Percentiles rank a stretch among this genome's conserved stretches.
These are phyloP conservation scores for Petrocephalus schoutedeni DNA, from an alignment of 2,797 vertebrate genomes.

Conservation along the genomic window DNA sequence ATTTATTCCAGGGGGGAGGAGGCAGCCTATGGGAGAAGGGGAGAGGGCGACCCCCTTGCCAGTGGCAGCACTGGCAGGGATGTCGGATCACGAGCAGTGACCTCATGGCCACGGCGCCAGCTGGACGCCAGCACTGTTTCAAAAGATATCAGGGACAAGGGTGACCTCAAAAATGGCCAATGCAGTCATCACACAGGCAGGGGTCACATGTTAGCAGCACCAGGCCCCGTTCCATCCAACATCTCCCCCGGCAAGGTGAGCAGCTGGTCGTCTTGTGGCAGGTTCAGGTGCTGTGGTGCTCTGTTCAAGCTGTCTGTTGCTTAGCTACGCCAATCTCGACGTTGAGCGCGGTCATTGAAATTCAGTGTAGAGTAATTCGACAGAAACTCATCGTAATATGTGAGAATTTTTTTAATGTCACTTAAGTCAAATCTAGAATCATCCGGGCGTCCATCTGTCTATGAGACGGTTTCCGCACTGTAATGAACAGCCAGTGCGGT, in stretches of 20 bases:
- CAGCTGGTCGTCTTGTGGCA: slow-evolving; percentile 16
- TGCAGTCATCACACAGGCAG: slow-evolving; percentile 30
- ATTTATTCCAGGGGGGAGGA: slow-evolving; percentile 29
- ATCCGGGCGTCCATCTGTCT: not conserved
- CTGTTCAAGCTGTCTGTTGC: slow-evolving; percentile 12
- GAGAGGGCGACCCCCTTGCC: slow-evolving; percentile 28
- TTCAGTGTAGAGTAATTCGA: not conserved
- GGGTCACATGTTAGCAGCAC: slow-evolving; percentile 30
- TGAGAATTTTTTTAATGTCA: not conserved
- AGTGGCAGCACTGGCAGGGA: slow-evolving; percentile 32
- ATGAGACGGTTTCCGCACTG: not conserved
- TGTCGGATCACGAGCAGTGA: not conserved
- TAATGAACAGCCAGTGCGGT: not conserved
- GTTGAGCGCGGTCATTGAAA: not conserved
- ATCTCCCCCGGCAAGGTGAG: slow-evolving; percentile 53
- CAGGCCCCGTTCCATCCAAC: slow-evolving; percentile 32
- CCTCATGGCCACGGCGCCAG: slow-evolving; percentile 19
- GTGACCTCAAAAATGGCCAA: slow-evolving; percentile 20
- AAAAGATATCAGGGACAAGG: slow-evolving; percentile 32
- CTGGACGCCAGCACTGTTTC: slow-evolving; percentile 17
- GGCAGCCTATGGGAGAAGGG: not conserved
- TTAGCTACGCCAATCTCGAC: slow-evolving; percentile 23
- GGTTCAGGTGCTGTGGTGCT: not conserved
- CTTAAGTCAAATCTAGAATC: not conserved
- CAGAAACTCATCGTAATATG: not conserved